These are phyloP conservation scores for Brassicogethes aeneus DNA, from an alignment of 2,888 invertebrate genomes.

Conservation along the genomic window DNA sequence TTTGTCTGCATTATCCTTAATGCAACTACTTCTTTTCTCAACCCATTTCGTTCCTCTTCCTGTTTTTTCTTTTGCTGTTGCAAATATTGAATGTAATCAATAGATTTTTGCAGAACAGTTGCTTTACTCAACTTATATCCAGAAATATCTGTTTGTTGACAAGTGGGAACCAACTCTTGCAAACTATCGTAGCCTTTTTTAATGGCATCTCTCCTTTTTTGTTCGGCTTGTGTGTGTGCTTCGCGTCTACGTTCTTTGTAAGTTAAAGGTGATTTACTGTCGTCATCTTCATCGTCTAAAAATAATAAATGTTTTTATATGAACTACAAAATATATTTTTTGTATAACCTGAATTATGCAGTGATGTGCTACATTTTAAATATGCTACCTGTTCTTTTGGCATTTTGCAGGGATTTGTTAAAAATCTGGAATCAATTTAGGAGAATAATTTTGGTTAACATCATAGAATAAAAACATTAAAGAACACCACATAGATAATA, in stretches of 20 bases:
- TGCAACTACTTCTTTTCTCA: conserved; percentile 88
- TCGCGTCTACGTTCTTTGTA: conserved; percentile 91
- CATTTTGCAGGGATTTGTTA: too few species aligned
- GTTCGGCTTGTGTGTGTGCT: conserved; percentile 94
- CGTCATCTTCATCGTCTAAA: conserved; percentile 54
- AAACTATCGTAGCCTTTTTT: conserved; percentile 94
- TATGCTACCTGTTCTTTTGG: neutral
- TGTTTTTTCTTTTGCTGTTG: conserved; percentile 87
- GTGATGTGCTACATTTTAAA: conserved; percentile 1
- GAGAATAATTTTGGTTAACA: too few species aligned
- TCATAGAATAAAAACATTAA: too few species aligned
- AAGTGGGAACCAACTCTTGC: conserved; percentile 87
- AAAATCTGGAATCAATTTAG: too few species aligned
- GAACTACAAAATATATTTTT: too few species aligned
- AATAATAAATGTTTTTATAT: too few species aligned
- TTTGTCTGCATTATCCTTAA: conserved; percentile 90
- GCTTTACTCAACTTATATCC: conserved; percentile 95
- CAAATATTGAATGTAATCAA: conserved; percentile 87
- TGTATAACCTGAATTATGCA: conserved; percentile 2
- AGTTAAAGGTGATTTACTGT: conserved; percentile 55
- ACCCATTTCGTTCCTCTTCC: conserved; percentile 85
- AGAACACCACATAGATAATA: too few species aligned
- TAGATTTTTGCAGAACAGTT: conserved; percentile 87
- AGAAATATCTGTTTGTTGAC: conserved; percentile 84
- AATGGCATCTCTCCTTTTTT: conserved; percentile 92